Evolutionary conservation across 2,113 vertebrate species (phyloP), one percentile per base, ranked within the genome.

Genomic region (Lichenostomus cassidix): DNA sequence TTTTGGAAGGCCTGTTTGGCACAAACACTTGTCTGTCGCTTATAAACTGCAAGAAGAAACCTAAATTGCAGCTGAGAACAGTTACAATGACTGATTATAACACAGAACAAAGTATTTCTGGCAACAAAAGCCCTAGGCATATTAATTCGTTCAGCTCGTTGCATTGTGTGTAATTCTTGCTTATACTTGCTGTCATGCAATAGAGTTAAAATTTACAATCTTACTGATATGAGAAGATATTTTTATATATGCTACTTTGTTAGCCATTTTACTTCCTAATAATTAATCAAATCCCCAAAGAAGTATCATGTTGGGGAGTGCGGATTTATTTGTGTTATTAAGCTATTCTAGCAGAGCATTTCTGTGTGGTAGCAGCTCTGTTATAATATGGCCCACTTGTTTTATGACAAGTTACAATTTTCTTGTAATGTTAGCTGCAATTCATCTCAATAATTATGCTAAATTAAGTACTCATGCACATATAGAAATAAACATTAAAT

Each of bases 371-470:
- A 89, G 97, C 92, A 96, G 93, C 90, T 97, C 93, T 90, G 83
- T 68, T 97, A 94, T 96, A 98, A 97, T 96, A 95, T 89, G 90
- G 94, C 74, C 94, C 95, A 96, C 97, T 98, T 97, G 88, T 96
- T 98, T 97, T 97, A 97, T 97, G 97, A 98, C 98, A 98, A 97
- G 98, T 98, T 98, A 94, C 97, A 98, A 98, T 98, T 98, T 98
- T 98, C 98, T 97, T 97, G 97, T 98, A 98, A 97, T 89, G 93
- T 96, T 97, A 97, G 79, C 96, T 97, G 96, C 93, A 93, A 97
- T 97, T 98, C 96, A 95, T 98, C 98, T 98, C 95, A 97, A 97
- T 98, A 98, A 98, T 98, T 98, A 98, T 71, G 89, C 95, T 97
- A 97, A 98, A 98, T 98, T 98, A 98, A 98, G 87, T 97, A 94